These are phyloP conservation scores for Aradus depressus DNA, from an alignment of 2,888 invertebrate genomes.

Conservation along the genomic window DNA sequence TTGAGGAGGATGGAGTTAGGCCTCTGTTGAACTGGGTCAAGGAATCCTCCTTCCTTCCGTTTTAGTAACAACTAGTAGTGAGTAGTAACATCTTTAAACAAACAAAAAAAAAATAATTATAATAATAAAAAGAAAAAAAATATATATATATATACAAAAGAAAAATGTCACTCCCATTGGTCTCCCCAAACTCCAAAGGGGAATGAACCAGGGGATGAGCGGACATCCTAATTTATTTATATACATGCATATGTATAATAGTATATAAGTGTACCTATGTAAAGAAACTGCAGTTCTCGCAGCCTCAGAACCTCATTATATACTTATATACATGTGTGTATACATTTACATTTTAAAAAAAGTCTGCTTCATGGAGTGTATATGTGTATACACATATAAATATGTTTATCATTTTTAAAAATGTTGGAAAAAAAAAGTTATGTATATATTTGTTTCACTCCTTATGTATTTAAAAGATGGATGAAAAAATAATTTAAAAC, in stretches of 20 bases:
- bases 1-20: conserved; percentile 46
- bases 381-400: neutral
- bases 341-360: conserved; percentile 31
- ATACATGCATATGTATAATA: conserved; percentile 8
- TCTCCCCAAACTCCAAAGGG: too few species aligned
- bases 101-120: conserved; percentile 9
- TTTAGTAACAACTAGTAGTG: neutral
- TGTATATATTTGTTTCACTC: conserved; percentile 18
- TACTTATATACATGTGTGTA: conserved; percentile 19
- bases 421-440: conserved; percentile 5
- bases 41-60: neutral
- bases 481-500: too few species aligned
- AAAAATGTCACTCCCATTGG: too few species aligned
- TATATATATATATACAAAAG: conserved; percentile 9
- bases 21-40: too few species aligned
- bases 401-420: neutral
- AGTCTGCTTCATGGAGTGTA: neutral
- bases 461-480: too few species aligned
- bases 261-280: conserved; percentile 9
- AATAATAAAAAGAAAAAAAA: conserved; percentile 18
- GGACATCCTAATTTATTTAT: too few species aligned
- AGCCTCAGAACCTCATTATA: neutral
- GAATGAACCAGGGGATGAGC: too few species aligned
- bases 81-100: conserved; percentile 3
- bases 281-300: conserved; percentile 4